Evolutionary conservation across 2,888 invertebrate species (phyloP).

Genomic region (Hydrotaea diabolus): DNA sequence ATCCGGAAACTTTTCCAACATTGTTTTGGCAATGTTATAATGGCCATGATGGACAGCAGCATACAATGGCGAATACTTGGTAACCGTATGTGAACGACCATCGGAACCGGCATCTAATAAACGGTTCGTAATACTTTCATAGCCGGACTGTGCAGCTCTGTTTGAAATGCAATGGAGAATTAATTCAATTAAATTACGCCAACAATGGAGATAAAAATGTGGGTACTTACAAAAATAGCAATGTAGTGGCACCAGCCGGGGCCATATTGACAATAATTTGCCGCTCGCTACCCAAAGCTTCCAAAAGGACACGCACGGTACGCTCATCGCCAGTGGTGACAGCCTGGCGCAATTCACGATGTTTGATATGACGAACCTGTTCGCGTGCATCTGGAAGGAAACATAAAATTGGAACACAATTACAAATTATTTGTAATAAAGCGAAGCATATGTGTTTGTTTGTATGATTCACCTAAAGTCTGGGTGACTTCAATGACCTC

Average conservation of each 20-base stretch:
- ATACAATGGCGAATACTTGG: slow-evolving; percentile 95
- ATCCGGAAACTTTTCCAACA: slow-evolving; percentile 91
- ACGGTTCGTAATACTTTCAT: slow-evolving; percentile 87
- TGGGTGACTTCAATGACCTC: slow-evolving; percentile 84
- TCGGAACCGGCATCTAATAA: slow-evolving; percentile 92
- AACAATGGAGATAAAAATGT: not conserved
- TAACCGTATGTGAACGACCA: slow-evolving; percentile 93
- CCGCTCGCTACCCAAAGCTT: slow-evolving; percentile 85
- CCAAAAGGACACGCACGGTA: slow-evolving; percentile 85
- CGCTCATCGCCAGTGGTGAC: slow-evolving; percentile 87
- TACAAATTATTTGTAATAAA: slow-evolving; percentile 16
- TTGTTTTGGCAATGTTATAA: slow-evolving; percentile 87
- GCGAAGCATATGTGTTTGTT: slow-evolving; percentile 65
- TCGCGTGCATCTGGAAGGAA: slow-evolving; percentile 82
- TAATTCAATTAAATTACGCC: not conserved
- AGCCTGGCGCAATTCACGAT: slow-evolving; percentile 89
- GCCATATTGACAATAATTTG: slow-evolving; percentile 92
- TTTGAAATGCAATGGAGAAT: not conserved
- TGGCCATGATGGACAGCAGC: slow-evolving; percentile 94
- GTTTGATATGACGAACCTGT: slow-evolving; percentile 87
- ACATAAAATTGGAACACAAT: slow-evolving; percentile 3
- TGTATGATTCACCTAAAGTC: slow-evolving; percentile 80
- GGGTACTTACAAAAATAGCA: slow-evolving; percentile 89
- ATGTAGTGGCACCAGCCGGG: slow-evolving; percentile 92
- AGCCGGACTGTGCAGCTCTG: slow-evolving; percentile 93